phyloP scores from a whole-genome alignment of 1,140 invertebrate genomes.

The Subanguina moxae region DNA sequence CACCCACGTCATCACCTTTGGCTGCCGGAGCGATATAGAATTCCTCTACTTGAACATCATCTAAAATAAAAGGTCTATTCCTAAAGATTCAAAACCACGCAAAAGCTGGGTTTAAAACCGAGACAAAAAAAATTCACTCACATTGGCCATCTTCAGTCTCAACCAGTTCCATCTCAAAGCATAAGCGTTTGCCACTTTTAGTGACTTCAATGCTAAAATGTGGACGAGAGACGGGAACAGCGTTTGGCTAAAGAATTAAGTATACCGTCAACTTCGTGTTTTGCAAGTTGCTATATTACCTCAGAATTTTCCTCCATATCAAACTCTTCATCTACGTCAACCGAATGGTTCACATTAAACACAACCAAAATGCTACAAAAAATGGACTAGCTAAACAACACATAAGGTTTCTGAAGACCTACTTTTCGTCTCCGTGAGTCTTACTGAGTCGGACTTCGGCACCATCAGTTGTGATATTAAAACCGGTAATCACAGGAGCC shows the following conservation, averaged over 20 bases:
- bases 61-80: slow-evolving; percentile 20
- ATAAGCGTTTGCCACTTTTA: slow-evolving; percentile 50
- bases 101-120: no score
- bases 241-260: slow-evolving; percentile 21
- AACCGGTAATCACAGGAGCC: slow-evolving; percentile 47
- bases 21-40: slow-evolving; percentile 56
- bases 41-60: slow-evolving; percentile 56
- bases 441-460: slow-evolving; percentile 57
- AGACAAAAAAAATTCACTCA: slow-evolving; percentile 26
- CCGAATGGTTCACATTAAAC: slow-evolving; percentile 58
- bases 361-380: slow-evolving; percentile 52
- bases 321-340: slow-evolving; percentile 53
- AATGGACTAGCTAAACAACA: not conserved
- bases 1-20: slow-evolving; percentile 46
- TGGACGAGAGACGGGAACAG: slow-evolving; percentile 45
- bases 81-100: slow-evolving; percentile 15
- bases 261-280: not conserved
- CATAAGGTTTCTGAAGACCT: not conserved
- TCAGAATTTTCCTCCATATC: slow-evolving; percentile 19
- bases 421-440: slow-evolving; percentile 52
- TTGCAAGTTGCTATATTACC: not conserved
- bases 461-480: slow-evolving; percentile 49
- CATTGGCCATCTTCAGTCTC: slow-evolving; percentile 45
- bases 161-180: slow-evolving; percentile 52
- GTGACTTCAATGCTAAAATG: slow-evolving; percentile 53